A percentile compares a stretch with the other conserved stretches of the same genome.
These are phyloP conservation scores for Philypnodon macrostomus DNA, from an alignment of 2,797 vertebrate species.

Conservation along the genomic window DNA sequence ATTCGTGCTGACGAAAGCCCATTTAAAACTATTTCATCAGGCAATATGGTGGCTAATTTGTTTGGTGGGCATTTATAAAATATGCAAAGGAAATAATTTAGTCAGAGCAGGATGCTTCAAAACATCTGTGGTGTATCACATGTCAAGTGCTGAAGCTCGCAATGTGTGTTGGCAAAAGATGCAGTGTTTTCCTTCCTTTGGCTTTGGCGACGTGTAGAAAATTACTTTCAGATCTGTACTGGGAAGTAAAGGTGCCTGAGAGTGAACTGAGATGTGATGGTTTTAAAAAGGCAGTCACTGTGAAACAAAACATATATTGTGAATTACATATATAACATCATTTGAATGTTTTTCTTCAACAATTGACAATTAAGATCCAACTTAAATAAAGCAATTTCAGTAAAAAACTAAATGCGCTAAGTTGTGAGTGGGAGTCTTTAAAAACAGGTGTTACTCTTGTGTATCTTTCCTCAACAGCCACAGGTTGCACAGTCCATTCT, in stretches of 20 bases:
- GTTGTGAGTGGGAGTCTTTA: too few species aligned
- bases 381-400: too few species aligned
- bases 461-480: neutral
- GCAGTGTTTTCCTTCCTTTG: neutral
- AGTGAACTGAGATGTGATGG: neutral
- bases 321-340: too few species aligned
- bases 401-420: too few species aligned
- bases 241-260: neutral
- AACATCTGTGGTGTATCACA: slow-evolving; percentile 49
- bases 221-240: neutral
- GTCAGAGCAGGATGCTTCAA: slow-evolving; percentile 36
- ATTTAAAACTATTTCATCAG: slow-evolving; percentile 53
- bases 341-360: too few species aligned
- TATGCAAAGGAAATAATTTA: slow-evolving; percentile 51
- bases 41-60: slow-evolving; percentile 49
- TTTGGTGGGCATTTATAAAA: slow-evolving; percentile 49
- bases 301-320: neutral
- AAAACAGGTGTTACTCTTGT: too few species aligned
- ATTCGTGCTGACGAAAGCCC: slow-evolving; percentile 47
- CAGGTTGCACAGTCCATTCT: neutral
- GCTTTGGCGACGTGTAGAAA: neutral
- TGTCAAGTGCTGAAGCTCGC: slow-evolving; percentile 21
- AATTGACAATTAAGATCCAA: too few species aligned
- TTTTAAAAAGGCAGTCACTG: neutral
- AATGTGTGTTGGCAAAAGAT: slow-evolving; percentile 4